These are phyloP conservation scores for Melanitta fusca DNA, from an alignment of 2,797 vertebrate species.

Conservation along the genomic window DNA sequence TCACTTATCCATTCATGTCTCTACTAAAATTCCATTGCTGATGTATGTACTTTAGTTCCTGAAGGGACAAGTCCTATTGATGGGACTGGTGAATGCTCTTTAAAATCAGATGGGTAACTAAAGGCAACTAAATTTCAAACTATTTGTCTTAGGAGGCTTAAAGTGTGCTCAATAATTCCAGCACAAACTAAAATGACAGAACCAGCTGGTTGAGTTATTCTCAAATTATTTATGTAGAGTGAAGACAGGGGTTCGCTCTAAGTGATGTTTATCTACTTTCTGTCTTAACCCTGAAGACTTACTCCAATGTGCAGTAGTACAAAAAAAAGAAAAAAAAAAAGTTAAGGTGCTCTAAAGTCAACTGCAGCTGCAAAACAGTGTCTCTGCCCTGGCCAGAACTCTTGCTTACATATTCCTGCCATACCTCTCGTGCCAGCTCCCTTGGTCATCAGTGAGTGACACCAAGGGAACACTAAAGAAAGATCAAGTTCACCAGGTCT, in stretches of 20 bases:
- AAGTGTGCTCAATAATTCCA: not conserved
- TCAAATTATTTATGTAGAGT: not conserved
- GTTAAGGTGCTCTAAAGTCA: not conserved
- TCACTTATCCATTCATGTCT: not conserved
- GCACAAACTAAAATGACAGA: not conserved
- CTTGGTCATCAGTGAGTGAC: accelerated
- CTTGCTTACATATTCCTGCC: not conserved
- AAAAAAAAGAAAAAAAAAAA: too few species aligned
- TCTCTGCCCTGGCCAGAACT: not conserved
- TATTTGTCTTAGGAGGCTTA: not conserved
- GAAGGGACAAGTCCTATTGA: not conserved
- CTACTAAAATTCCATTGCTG: not conserved
- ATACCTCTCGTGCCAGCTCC: not conserved
- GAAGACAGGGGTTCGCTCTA: not conserved
- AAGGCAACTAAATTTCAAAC: not conserved
- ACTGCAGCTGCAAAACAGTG: not conserved
- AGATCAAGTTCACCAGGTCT: not conserved
- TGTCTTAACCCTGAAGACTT: not conserved
- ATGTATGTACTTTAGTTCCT: not conserved
- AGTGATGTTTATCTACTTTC: not conserved
- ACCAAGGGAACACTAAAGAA: not conserved
- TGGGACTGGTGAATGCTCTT: not conserved
- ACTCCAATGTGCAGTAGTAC: not conserved
- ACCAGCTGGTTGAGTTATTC: not conserved
- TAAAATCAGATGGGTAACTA: not conserved